Percentiles rank a stretch among this genome's conserved stretches.
phyloP scores from a whole-genome alignment of 2,797 vertebrate genomes.

The Gambelia wislizenii region DNA sequence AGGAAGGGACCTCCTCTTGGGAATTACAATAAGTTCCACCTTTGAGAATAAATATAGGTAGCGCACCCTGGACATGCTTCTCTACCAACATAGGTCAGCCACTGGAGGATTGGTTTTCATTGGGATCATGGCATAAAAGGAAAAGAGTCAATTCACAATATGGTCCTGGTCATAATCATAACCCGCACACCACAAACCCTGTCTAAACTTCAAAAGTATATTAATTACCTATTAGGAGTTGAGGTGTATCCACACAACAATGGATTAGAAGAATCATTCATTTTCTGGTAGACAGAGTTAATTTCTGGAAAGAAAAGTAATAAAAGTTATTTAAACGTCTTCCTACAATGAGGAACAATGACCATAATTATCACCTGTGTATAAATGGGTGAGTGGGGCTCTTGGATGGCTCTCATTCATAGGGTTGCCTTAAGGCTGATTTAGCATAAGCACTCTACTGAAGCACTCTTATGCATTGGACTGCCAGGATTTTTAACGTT shows the following conservation, averaged over 20 bases:
- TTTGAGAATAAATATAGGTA: background rate
- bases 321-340: slow-evolving; percentile 5
- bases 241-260: slow-evolving; percentile 55
- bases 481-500: no score
- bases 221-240: background rate
- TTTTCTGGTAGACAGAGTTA: slow-evolving; percentile 35
- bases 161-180: background rate
- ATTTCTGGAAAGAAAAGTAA: background rate
- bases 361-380: background rate
- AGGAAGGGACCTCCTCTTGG: background rate
- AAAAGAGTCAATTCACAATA: background rate
- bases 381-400: no score
- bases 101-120: background rate
- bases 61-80: background rate
- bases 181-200: background rate
- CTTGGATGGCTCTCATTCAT: no score
- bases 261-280: slow-evolving; percentile 42
- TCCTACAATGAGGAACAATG: background rate
- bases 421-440: no score
- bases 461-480: no score
- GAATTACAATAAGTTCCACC: background rate
- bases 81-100: background rate
- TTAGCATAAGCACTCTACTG: no score
- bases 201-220: background rate
- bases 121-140: background rate